Evolutionary conservation across 2,888 invertebrate species (phyloP), one percentile per base, ranked within the genome.

Genomic region (Polietes domitor): DNA sequence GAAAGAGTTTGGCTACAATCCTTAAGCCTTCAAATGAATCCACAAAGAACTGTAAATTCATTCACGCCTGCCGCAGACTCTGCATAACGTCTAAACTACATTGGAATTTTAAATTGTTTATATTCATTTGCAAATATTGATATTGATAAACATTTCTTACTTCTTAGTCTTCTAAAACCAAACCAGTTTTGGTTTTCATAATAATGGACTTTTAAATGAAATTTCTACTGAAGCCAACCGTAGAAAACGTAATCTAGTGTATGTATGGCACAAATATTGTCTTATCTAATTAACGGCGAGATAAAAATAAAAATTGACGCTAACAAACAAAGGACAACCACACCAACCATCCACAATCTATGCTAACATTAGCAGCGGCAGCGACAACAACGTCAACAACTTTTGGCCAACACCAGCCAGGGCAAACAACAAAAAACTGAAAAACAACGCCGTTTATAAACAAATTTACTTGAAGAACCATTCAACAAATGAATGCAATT

Each of bases 291-390:
- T 37, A 65, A 41, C 19, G 65, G 7, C 28, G 41, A 65, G 41
- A 65, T 65, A 65, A 65, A 41, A 75, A 75, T 15, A 17, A 17
- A 63, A 63, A 65, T 47, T 50, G 63, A 50, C 32, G 10, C 12
- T 43, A 10, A 26, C 17, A 24, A 58, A 47, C 47, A 47, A 47
- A 47, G 47, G n/a, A n/a, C 47, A 47, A 17, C 19, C 21, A 74
- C 61, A 43, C 61, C 24, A 24, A 61, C 43, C n/a, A n/a, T 32
- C n/a, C n/a, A 43, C 5, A n/a, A n/a, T n/a, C n/a, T n/a, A n/a
- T n/a, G n/a, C n/a, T n/a, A n/a, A n/a, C n/a, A n/a, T n/a, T n/a
- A n/a, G n/a, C n/a, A n/a, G n/a, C n/a, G n/a, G n/a, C n/a, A n/a
- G n/a, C 26, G 2, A 63, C 47, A 63, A 61, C 17, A 61, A 26